A percentile compares a stretch with the other conserved stretches of the same genome.
These are phyloP conservation scores for Diuraphis noxia DNA, from an alignment of 1,140 invertebrate species.

Conservation along the genomic window DNA sequence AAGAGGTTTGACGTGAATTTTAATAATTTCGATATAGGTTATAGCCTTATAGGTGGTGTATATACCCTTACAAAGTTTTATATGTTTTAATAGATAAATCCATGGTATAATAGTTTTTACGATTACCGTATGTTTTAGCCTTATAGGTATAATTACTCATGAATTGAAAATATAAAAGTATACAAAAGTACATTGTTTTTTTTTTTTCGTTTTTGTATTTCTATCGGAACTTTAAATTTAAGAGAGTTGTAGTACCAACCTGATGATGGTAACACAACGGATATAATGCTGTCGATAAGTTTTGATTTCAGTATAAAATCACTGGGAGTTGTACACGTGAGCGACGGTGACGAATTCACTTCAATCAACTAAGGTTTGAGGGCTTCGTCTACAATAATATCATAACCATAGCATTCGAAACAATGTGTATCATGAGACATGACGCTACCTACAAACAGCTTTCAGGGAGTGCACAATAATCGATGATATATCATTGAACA, in stretches of 20 bases:
- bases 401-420: constrained; percentile 85
- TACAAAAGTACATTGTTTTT: neutral
- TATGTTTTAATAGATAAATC: neutral
- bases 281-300: constrained; percentile 30
- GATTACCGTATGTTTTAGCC: no score
- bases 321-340: neutral
- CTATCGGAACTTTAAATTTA: neutral
- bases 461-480: constrained; percentile 83
- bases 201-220: neutral
- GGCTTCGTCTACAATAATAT: constrained; percentile 83
- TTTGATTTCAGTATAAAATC: constrained; percentile 9
- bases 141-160: no score
- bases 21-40: neutral
- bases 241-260: neutral
- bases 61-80: no score
- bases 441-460: constrained; percentile 74
- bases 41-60: neutral
- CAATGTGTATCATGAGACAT: constrained; percentile 78
- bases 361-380: constrained; percentile 85
- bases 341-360: constrained; percentile 59
- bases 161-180: neutral
- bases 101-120: no score
- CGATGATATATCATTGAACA: constrained; percentile 86
- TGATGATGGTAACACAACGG: constrained; percentile 15
- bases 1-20: neutral